Conservation (phyloP, 2,797 vertebrate genomes). For the Melanotaenia maccullochi region DNA sequence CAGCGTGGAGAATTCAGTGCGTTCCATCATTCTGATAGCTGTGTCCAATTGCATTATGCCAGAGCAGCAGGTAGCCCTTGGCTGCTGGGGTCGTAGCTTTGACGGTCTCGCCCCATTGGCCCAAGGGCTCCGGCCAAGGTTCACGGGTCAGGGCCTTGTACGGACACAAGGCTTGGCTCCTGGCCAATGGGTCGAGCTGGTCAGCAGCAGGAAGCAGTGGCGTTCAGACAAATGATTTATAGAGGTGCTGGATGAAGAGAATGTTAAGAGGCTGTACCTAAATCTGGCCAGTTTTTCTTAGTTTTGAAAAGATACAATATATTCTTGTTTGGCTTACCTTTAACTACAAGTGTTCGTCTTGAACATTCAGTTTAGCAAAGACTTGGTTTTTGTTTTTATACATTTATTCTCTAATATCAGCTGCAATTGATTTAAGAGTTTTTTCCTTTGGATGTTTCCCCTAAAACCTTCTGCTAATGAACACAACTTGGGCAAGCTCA, state of each 20-base stretch:
- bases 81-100: conserved; percentile 82
- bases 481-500: conserved; percentile 68
- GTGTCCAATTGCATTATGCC: conserved; percentile 92
- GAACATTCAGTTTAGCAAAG: conserved; percentile 45
- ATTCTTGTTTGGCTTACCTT: conserved; percentile 53
- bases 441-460: conserved; percentile 58
- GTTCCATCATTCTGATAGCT: conserved; percentile 92
- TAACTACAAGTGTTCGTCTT: conserved; percentile 38
- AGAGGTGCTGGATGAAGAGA: conserved; percentile 67
- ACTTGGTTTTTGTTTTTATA: conserved; percentile 27
- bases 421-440: conserved; percentile 55
- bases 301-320: conserved; percentile 61
- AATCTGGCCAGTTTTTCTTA: conserved; percentile 50
- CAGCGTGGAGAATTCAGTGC: conserved; percentile 85
- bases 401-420: conserved; percentile 55
- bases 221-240: conserved; percentile 84
- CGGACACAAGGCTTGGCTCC: conserved; percentile 84
- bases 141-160: conserved; percentile 89
- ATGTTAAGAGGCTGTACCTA: conserved; percentile 63
- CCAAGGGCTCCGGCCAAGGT: conserved; percentile 82
- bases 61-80: conserved; percentile 94
- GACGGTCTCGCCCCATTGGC: conserved; percentile 82
- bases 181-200: conserved; percentile 80
- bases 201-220: conserved; percentile 56
- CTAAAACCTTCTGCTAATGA: conserved; percentile 69